These are phyloP conservation scores for Dichetophora obliterata DNA, from an alignment of 2,888 invertebrate species.

Conservation along the genomic window DNA sequence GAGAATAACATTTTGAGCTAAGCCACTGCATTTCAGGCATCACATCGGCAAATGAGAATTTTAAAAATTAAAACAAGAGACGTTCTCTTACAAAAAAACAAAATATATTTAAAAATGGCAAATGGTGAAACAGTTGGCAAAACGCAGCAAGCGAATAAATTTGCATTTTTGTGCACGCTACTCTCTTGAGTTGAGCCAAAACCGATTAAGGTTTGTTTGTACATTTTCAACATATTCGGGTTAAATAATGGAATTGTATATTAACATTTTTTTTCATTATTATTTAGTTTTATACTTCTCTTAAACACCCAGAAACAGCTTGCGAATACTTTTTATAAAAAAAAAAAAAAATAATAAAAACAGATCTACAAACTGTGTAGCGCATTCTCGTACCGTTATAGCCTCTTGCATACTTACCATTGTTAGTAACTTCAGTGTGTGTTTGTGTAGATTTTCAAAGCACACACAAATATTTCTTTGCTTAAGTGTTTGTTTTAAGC, in stretches of 20 bases:
- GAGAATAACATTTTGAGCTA: no score
- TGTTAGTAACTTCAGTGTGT: background rate
- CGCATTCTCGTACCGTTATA: background rate
- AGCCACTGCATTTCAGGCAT: background rate
- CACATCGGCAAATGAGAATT: background rate
- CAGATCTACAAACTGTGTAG: no score
- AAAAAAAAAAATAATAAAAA: no score
- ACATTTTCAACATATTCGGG: no score
- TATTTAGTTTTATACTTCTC: no score
- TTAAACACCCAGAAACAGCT: no score
- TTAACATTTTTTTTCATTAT: no score
- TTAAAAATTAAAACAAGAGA: background rate
- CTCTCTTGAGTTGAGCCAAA: background rate
- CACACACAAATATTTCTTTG: background rate
- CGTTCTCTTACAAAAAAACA: background rate
- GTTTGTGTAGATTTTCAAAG: conserved; percentile 1
- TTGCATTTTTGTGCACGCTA: conserved; percentile 15
- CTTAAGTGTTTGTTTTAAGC: conserved; percentile 14
- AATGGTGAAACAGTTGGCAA: conserved; percentile 13
- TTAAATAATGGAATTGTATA: no score
- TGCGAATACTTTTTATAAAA: no score
- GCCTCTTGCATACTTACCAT: background rate
- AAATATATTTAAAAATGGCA: background rate
- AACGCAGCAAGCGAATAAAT: conserved; percentile 27
- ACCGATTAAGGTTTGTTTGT: no score